Conservation (phyloP, 2,113 vertebrate genomes). For the Periophthalmus modestus region DNA sequence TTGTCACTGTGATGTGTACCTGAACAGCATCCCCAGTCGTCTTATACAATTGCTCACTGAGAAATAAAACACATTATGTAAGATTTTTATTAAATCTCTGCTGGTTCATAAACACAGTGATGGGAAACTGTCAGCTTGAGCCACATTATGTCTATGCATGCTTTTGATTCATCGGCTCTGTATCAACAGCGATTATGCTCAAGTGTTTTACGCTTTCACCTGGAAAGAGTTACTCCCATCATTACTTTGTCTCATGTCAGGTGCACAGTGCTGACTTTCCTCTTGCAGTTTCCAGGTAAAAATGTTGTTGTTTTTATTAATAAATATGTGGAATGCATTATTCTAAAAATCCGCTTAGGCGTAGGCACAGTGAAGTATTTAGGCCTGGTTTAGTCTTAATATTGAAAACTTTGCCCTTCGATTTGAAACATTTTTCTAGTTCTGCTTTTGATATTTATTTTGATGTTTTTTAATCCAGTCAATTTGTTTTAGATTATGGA, state of each 20-base stretch:
- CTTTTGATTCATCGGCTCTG: not conserved
- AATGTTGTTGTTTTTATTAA: not conserved
- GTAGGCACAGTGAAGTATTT: too few relatives aligned
- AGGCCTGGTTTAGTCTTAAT: too few relatives aligned
- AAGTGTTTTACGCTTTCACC: constrained; percentile 23
- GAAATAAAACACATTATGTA: constrained; percentile 43
- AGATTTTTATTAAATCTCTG: constrained; percentile 39
- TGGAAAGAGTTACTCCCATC: constrained; percentile 27
- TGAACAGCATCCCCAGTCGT: constrained; percentile 21
- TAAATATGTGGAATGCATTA: too few relatives aligned
- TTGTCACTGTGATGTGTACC: constrained; percentile 36
- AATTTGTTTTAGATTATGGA: too few relatives aligned
- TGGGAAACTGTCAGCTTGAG: constrained; percentile 14
- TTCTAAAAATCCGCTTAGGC: too few relatives aligned
- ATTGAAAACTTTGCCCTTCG: too few relatives aligned
- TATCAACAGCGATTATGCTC: constrained; percentile 1
- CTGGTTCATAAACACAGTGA: constrained; percentile 56
- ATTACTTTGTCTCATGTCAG: not conserved
- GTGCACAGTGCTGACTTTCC: constrained; percentile 15
- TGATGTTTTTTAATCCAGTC: too few relatives aligned
- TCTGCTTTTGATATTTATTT: too few relatives aligned
- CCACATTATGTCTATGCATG: constrained; percentile 23
- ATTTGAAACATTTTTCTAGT: too few relatives aligned
- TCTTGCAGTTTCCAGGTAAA: not conserved
- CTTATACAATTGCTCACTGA: constrained; percentile 15